Base-by-base conservation (phyloP, 2,113 vertebrate species). In the Chlorocebus sabaeus region DNA sequence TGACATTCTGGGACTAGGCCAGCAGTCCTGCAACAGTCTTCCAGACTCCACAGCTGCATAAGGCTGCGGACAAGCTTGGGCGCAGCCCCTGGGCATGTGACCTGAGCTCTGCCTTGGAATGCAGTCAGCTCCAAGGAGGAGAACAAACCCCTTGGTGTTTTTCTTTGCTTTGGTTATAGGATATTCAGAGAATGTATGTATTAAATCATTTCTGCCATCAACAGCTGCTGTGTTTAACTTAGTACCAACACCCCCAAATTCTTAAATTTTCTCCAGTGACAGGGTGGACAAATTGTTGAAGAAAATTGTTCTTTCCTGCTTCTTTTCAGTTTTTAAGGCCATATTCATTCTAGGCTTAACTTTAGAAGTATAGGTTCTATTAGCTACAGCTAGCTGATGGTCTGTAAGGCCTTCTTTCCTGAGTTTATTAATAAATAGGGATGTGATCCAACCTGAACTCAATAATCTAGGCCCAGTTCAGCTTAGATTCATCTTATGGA, bases 1-100 rank as follows among this genome's bases (percentile, higher is more conserved):
- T 98, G 98, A 98, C 98, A 98, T 95, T 97, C 96, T 61, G 98
- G 98, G 89, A 68, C 79, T 48, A 57, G 72, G 96, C 98, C 98
- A 98, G 96, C 97, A 90, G 76, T 0, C 6, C 48, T 86, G 98
- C 83, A 94, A 82, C 57, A 94, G 81, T 83, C 93, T 97, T 97
- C 76, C 13, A 90, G 98, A 90, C 97, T 48, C 86, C 98, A 98
- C 98, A 98, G 96, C 32, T 98, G 98, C 88, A 59, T 0, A 70
- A 90, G 82, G 95, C 40, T 97, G 90, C 68, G 93, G 95, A 59
- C 70, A 61, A 32, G 94, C 59, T 64, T 1, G 23, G 96, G 85
- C 30, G 40, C 90, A 96, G 96, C 96, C 94, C 93, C 88, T 81
- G 84, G 93, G 72, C 97, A 5, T 7, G 38, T 35, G 97, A 73